These are phyloP conservation scores for Deilephila porcellus DNA, from an alignment of 2,888 invertebrate genomes.

Conservation along the genomic window DNA sequence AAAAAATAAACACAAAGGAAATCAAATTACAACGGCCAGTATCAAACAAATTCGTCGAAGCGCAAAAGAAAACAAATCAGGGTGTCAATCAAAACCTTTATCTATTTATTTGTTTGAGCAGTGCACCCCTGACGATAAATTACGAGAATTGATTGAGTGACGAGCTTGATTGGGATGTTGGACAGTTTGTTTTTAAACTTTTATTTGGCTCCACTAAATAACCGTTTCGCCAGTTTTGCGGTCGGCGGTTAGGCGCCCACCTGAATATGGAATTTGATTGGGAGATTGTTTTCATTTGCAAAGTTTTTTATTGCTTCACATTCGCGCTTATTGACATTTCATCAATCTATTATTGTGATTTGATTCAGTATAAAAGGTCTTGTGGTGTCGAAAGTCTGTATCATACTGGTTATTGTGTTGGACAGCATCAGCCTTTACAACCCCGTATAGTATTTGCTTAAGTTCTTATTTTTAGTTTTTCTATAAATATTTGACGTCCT, in stretches of 20 bases:
- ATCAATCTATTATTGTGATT: neutral
- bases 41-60: slow-evolving; percentile 12
- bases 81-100: slow-evolving; percentile 19
- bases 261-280: slow-evolving; percentile 1
- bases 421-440: too few species aligned
- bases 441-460: too few species aligned
- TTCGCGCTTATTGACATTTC: neutral
- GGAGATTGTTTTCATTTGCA: neutral
- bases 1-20: neutral
- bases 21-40: slow-evolving; percentile 7
- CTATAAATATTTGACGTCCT: too few species aligned
- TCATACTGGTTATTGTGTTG: too few species aligned
- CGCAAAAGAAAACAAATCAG: slow-evolving; percentile 23
- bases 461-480: too few species aligned
- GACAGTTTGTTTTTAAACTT: slow-evolving; percentile 41
- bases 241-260: neutral
- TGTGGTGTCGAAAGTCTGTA: too few species aligned
- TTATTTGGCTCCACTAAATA: slow-evolving; percentile 28
- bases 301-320: neutral
- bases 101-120: slow-evolving; percentile 10
- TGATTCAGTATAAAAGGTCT: too few species aligned
- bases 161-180: slow-evolving; percentile 47
- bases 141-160: slow-evolving; percentile 46
- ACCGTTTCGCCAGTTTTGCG: slow-evolving; percentile 9
- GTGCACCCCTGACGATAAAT: slow-evolving; percentile 39